Evolutionary conservation across 2,888 invertebrate genomes (phyloP).

Genomic region (Leptopilina myrica): DNA sequence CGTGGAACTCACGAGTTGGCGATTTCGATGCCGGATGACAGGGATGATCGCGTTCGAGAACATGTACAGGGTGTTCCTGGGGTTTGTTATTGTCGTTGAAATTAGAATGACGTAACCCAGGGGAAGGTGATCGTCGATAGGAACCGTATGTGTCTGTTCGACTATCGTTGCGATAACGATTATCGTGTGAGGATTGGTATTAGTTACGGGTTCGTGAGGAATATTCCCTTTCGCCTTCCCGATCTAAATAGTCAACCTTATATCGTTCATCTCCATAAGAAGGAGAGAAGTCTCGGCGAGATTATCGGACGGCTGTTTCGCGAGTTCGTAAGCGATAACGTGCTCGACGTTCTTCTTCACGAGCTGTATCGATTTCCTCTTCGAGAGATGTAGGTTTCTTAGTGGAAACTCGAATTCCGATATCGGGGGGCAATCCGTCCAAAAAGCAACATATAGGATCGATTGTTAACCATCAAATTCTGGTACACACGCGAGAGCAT

Average conservation of each 20-base stretch:
- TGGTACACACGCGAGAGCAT: not conserved
- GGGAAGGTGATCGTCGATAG: not conserved
- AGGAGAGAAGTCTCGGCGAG: not conserved
- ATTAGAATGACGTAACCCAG: not conserved
- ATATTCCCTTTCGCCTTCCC: not conserved
- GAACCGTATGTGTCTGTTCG: not conserved
- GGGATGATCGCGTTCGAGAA: not conserved
- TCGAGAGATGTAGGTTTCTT: not conserved
- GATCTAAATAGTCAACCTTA: not conserved
- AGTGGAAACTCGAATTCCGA: not conserved
- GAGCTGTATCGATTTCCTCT: not conserved
- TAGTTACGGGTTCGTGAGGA: not conserved
- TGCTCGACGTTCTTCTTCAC: not conserved
- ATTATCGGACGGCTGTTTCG: not conserved
- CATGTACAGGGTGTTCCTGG: not conserved
- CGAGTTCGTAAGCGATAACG: not conserved
- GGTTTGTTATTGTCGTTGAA: not conserved
- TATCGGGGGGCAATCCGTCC: not conserved
- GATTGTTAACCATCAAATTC: not conserved
- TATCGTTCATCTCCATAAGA: not conserved
- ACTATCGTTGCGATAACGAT: not conserved
- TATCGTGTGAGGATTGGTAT: not conserved
- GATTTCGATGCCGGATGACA: not conserved
- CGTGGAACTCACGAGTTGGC: not conserved
- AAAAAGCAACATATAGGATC: not conserved